Conservation (phyloP, 2,113 vertebrate genomes). For the Eidolon helvum region DNA sequence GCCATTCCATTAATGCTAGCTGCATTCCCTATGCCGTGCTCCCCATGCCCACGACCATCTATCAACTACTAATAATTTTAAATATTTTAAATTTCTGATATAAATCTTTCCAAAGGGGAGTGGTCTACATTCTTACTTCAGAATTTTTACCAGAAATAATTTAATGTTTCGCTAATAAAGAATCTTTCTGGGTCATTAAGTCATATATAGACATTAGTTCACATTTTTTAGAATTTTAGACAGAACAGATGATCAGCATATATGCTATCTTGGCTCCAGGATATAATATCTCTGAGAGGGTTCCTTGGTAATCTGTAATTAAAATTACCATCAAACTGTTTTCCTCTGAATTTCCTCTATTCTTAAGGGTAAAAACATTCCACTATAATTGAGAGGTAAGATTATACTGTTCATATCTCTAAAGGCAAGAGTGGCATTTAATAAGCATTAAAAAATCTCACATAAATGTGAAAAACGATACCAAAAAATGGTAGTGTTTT, state of each 20-base stretch:
- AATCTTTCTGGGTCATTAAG: neutral
- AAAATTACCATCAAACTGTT: neutral
- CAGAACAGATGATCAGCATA: neutral
- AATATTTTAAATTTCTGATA: neutral
- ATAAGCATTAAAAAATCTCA: neutral
- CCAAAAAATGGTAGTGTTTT: neutral
- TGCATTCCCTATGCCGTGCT: no score
- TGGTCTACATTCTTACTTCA: neutral
- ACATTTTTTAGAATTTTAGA: neutral
- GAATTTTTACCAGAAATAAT: neutral
- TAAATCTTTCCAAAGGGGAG: neutral
- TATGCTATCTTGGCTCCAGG: neutral
- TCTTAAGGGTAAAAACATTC: neutral
- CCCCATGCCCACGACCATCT: no score
- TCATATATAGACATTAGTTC: neutral
- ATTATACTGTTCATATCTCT: neutral
- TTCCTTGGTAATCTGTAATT: neutral
- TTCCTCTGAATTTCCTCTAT: neutral
- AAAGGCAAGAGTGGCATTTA: neutral
- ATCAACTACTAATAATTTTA: neutral
- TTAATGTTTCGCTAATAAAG: neutral
- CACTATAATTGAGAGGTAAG: neutral
- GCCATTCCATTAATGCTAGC: no score
- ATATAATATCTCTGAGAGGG: neutral
- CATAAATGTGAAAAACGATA: neutral